A percentile compares a stretch with the other conserved stretches of the same genome.
Conservation (phyloP, 2,888 invertebrate genomes). For the Nemotelus nigrinus region DNA sequence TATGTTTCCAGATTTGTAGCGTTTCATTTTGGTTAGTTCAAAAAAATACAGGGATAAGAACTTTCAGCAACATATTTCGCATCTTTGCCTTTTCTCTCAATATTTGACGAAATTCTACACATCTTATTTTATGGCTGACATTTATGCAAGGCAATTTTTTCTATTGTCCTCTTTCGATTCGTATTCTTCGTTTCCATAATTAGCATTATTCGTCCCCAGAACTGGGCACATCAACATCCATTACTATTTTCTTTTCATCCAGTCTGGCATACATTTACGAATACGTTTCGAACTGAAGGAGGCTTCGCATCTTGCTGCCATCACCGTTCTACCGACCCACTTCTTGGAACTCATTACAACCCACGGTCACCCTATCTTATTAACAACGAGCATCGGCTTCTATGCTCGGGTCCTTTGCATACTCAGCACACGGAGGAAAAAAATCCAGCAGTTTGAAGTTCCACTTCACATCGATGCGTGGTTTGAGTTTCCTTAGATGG, state of each 20-base stretch:
- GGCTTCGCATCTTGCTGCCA: constrained; percentile 5
- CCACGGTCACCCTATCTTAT: constrained; percentile 37
- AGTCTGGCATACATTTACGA: not conserved
- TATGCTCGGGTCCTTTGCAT: not conserved
- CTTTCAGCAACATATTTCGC: not conserved
- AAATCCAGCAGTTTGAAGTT: constrained; percentile 8
- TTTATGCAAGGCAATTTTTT: constrained; percentile 31
- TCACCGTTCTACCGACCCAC: not conserved
- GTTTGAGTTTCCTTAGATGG: constrained; percentile 39
- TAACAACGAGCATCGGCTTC: not conserved
- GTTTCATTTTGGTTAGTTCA: no score
- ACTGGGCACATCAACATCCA: constrained; percentile 10
- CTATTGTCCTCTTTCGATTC: constrained; percentile 34
- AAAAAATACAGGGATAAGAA: no score
- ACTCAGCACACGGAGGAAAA: not conserved
- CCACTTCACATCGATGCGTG: not conserved
- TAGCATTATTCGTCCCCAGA: constrained; percentile 41
- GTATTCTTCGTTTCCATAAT: constrained; percentile 45
- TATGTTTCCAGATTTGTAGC: no score
- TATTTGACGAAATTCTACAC: no score
- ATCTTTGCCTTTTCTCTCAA: no score
- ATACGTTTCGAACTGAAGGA: constrained; percentile 17
- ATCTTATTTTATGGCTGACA: not conserved
- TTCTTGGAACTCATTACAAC: constrained; percentile 28
- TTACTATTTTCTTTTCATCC: not conserved